Base-by-base conservation (phyloP, 1,140 invertebrate species). In the Hyposmocoma kahamanoa region DNA sequence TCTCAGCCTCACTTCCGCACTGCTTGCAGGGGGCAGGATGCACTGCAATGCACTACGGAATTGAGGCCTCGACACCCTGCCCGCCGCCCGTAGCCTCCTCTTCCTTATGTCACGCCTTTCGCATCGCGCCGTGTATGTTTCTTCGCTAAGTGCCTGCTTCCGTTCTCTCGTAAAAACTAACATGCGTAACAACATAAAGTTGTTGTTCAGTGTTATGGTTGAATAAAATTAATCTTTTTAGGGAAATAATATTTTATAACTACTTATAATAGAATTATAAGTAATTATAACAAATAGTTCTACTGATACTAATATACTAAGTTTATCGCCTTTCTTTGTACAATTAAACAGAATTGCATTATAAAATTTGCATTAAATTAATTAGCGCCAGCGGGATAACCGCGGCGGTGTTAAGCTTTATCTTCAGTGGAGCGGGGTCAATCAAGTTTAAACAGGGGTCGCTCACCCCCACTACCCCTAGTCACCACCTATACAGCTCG, bases 41-140 rank as follows among this genome's bases (percentile, higher is more conserved):
- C 91, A 94, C 93, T 95, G 93, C 93, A 95, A 95, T 95, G 93
- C 93, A 95, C 93, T 94, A 94, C 93, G 93, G 93, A 95, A 95
- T 95, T 95, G 93, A 94, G 87, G 90, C 82, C 87, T 88, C 67
- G 68, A 66, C 69, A 70, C 67, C 72, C 71, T 68, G 22, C 24
- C 11, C 10, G 13, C 15, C n/a, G 2, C 22, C 50, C 54, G 45
- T 38, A 10, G 13, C 8, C 32, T 10, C 8, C 10, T 15, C 32
- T 17, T n/a, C 32, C 11, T 17, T 15, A n/a, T n/a, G n/a, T n/a
- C n/a, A n/a, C 45, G 30, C 49, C 56, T 53, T 48, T 43, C 51
- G 21, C 26, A 41, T 19, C 9, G 1, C 52, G 28, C 41, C 46
- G 48, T 44, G 44, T 44, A 20, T 42, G 47, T 22, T 13, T 38